Evolutionary conservation across 2,797 vertebrate genomes (phyloP), one percentile per base, ranked within the genome.

Genomic region (Eurystomus glaucurus): DNA sequence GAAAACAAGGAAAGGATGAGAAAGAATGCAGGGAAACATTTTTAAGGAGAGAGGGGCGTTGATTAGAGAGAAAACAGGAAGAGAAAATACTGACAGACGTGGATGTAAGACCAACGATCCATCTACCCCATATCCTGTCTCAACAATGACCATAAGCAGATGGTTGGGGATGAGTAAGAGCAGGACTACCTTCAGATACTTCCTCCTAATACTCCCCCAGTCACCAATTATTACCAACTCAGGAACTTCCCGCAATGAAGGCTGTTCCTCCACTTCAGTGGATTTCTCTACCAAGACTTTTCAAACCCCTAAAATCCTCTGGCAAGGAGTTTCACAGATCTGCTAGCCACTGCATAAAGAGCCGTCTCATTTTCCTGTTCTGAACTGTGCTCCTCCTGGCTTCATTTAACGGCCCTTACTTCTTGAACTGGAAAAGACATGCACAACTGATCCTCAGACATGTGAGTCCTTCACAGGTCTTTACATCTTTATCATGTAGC

Each of bases 71-170:
- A 96, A 97, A 97, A 97, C 94, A 97, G 96, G 95, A 97, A 96
- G 75, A 91, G 84, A 97, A 97, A 92, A 93, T 83, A 96, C 83
- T 92, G 92, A 91, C 93, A 95, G 80, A 90, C 4, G 10, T 96
- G 68, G 74, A 92, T 93, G 93, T 83, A 93, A 96, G 95, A 96
- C 90, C 68, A 92, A 85, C 64, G 83, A 96, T 94, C 70, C 93
- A 94, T 97, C 74, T 95, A 89, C 64, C 64, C 94, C 70, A 71
- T 91, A 97, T 97, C 97, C 97, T 97, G 97, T 93, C 86, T 90
- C 95, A 97, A 97, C 96, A 97, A 97, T 97, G 86, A 95, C 92
- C 68, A 88, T 88, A 87, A 94, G 89, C 97, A 97, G 96, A 97
- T 97, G 97, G 92, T 57, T 95, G 61, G 52, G 71, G 91, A 97